These are phyloP conservation scores for Cariama cristata DNA, from an alignment of 2,113 vertebrate genomes.

Conservation along the genomic window DNA sequence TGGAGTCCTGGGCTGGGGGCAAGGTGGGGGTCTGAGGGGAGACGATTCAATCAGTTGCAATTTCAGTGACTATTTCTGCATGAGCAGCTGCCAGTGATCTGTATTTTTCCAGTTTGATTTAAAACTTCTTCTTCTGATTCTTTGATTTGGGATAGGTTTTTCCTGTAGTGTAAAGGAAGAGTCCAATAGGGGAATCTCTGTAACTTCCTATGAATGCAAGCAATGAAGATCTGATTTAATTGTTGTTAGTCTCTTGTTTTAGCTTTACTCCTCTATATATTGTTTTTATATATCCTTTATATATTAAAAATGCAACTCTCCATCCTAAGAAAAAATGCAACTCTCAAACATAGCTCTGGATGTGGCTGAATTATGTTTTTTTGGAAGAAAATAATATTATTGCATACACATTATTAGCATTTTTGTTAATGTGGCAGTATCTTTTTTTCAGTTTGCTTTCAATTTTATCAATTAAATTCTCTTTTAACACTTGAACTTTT, in stretches of 20 bases:
- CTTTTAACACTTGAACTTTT: not conserved
- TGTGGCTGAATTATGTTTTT: not conserved
- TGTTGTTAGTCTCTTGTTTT: not conserved
- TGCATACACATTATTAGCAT: not conserved
- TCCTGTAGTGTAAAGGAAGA: not conserved
- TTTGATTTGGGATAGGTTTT: not conserved
- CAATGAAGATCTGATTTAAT: not conserved
- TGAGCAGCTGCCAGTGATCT: too few relatives aligned
- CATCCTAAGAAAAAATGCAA: not conserved
- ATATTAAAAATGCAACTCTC: not conserved
- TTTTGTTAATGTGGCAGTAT: not conserved
- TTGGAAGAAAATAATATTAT: not conserved
- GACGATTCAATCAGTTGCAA: not conserved
- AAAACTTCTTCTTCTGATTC: not conserved
- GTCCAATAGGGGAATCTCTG: not conserved
- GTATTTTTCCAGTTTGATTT: not conserved
- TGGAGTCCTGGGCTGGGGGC: rapidly evolving
- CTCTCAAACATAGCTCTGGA: not conserved
- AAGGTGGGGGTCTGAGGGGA: rapidly evolving
- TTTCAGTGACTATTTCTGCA: not conserved
- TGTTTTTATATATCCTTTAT: not conserved
- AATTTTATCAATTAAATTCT: not conserved
- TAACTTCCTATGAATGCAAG: not conserved
- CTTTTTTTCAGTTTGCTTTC: not conserved
- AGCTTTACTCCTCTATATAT: not conserved